These are phyloP conservation scores for Gisinianus flammeolus DNA, from an alignment of 2,888 invertebrate genomes.

Conservation along the genomic window DNA sequence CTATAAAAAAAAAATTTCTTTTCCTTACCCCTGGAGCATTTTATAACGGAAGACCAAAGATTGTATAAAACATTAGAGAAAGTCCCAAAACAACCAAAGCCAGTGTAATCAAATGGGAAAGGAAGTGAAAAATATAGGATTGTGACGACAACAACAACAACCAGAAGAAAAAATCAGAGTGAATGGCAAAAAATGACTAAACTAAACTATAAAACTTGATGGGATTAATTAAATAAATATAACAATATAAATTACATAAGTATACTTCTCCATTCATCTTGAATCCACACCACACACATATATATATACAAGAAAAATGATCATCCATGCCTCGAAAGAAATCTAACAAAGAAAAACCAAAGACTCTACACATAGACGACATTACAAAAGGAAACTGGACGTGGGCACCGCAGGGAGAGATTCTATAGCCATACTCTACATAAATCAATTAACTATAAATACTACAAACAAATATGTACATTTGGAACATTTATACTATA, in stretches of 20 bases:
- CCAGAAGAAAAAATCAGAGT: no score
- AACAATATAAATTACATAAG: background rate
- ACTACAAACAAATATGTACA: background rate
- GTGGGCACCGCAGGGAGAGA: slow-evolving; percentile 46
- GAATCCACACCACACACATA: background rate
- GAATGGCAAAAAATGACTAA: background rate
- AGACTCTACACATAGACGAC: slow-evolving; percentile 25
- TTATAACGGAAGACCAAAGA: background rate
- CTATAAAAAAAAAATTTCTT: slow-evolving; percentile 3
- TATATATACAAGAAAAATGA: background rate
- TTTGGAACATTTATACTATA: background rate
- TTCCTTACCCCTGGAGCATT: background rate
- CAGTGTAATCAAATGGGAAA: background rate
- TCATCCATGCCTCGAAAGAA: background rate
- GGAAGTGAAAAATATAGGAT: background rate
- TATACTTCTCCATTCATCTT: background rate
- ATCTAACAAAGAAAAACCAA: background rate
- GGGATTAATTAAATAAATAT: no score
- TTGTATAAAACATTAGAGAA: background rate
- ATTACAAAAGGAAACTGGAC: slow-evolving; percentile 38
- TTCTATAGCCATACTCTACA: slow-evolving; percentile 22
- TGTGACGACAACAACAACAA: background rate
- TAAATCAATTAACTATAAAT: background rate
- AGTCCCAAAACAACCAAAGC: background rate
- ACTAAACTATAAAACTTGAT: background rate